These are phyloP conservation scores for Aphelenchoides fujianensis DNA, from an alignment of 1,140 invertebrate genomes.

Conservation along the genomic window DNA sequence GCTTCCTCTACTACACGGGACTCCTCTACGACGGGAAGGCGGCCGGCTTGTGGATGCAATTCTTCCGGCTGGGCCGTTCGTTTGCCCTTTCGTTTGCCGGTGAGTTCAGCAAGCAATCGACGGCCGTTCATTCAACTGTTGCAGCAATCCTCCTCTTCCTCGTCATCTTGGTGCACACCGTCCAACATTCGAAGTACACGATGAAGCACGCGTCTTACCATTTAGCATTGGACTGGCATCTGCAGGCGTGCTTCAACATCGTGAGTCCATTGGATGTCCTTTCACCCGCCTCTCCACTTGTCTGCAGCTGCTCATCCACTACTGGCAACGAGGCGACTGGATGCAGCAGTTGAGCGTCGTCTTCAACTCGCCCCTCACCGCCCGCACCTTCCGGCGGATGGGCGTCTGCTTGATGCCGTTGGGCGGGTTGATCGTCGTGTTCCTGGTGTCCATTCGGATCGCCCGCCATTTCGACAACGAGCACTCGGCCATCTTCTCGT, in stretches of 20 bases:
- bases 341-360: not conserved
- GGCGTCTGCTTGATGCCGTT: not conserved
- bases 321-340: slow-evolving; percentile 3
- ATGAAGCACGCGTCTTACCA: not conserved
- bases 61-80: too few species aligned
- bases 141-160: too few species aligned
- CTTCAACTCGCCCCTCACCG: not conserved
- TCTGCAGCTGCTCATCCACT: slow-evolving; percentile 4
- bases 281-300: not conserved
- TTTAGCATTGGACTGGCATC: not conserved
- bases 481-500: not conserved
- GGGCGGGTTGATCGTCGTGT: not conserved
- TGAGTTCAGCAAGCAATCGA: too few species aligned
- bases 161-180: too few species aligned
- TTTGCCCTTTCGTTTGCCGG: too few species aligned
- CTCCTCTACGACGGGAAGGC: too few species aligned
- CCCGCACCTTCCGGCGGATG: not conserved
- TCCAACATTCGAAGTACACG: not conserved
- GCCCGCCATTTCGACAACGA: not conserved
- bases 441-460: not conserved
- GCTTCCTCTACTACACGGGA: too few species aligned
- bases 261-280: not conserved
- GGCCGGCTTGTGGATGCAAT: too few species aligned
- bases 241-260: slow-evolving; percentile 6
- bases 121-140: too few species aligned